Percentiles rank a stretch among this genome's conserved stretches.
These are phyloP conservation scores for Sanderia malayensis DNA, from an alignment of 30 jellyfish, hydroid and myxozoan species.

Conservation along the genomic window DNA sequence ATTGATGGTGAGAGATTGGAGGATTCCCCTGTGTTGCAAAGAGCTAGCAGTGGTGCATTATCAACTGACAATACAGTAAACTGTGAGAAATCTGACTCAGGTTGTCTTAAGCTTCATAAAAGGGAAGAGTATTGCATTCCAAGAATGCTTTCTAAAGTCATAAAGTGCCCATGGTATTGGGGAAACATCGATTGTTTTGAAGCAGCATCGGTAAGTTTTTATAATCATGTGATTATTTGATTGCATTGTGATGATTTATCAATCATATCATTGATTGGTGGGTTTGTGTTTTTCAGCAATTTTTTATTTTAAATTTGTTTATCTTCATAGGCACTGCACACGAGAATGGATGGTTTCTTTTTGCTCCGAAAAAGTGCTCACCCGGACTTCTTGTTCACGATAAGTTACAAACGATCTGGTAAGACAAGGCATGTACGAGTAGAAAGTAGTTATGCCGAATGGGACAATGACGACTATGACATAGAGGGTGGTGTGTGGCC, in stretches of 20 bases:
- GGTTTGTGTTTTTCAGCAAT: too few species aligned
- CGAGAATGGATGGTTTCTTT: conserved; percentile 55
- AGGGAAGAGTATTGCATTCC: conserved; percentile 34
- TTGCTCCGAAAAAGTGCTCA: conserved; percentile 60
- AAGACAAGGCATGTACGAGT: conserved; percentile 57
- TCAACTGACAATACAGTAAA: not conserved
- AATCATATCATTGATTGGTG: too few species aligned
- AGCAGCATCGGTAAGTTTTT: conserved; percentile 53
- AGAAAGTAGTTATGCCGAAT: conserved; percentile 40
- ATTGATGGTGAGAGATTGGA: conserved; percentile 46
- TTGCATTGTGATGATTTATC: too few species aligned
- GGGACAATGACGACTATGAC: conserved; percentile 6
- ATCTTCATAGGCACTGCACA: conserved; percentile 38
- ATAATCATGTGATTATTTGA: too few species aligned
- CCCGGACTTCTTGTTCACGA: conserved; percentile 48
- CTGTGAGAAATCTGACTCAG: not conserved
- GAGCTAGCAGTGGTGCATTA: conserved; percentile 1
- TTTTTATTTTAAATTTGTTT: not conserved
- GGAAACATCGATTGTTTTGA: conserved; percentile 60
- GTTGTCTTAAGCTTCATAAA: too few species aligned
- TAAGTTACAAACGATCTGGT: conserved; percentile 46
- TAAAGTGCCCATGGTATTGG: conserved; percentile 59
- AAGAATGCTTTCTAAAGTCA: conserved; percentile 36
- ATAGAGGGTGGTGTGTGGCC: not conserved
- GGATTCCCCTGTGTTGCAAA: conserved; percentile 37